A percentile compares a stretch with the other conserved stretches of the same genome.
These are phyloP conservation scores for Beris morrisii DNA, from an alignment of 2,888 invertebrate genomes.

Conservation along the genomic window DNA sequence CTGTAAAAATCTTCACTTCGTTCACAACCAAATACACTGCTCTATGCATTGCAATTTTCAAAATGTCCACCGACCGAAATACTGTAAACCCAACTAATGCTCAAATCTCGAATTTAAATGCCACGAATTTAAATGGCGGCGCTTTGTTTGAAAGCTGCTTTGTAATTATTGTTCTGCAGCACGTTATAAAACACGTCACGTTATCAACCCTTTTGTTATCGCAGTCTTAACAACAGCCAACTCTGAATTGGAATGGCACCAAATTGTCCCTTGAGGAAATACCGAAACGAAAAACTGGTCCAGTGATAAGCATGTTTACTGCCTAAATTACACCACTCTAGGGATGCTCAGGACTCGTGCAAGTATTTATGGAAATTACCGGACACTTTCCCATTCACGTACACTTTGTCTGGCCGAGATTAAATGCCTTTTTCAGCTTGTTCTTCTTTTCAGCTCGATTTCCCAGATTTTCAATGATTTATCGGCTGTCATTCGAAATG, in stretches of 20 bases:
- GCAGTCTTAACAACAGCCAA: conserved; percentile 4
- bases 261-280: conserved; percentile 21
- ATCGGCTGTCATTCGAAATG: conserved; percentile 18
- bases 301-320: conserved; percentile 16
- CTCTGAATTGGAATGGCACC: conserved; percentile 13
- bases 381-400: conserved; percentile 21
- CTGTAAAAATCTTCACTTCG: no score
- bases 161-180: background rate
- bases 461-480: conserved; percentile 10
- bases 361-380: conserved; percentile 6
- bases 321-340: conserved; percentile 21
- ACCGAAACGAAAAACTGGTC: conserved; percentile 9
- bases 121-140: no score
- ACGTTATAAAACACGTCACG: conserved; percentile 27
- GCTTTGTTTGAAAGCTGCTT: background rate
- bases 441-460: background rate
- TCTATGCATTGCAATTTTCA: no score
- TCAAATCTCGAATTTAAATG: no score
- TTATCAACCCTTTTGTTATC: conserved; percentile 27
- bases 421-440: background rate
- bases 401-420: conserved; percentile 15
- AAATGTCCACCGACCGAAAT: no score
- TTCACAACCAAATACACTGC: no score
- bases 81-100: no score
- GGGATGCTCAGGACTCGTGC: conserved; percentile 14